These are phyloP conservation scores for Corythoichthys haematopterus DNA, from an alignment of 2,113 vertebrate species.

Conservation along the genomic window DNA sequence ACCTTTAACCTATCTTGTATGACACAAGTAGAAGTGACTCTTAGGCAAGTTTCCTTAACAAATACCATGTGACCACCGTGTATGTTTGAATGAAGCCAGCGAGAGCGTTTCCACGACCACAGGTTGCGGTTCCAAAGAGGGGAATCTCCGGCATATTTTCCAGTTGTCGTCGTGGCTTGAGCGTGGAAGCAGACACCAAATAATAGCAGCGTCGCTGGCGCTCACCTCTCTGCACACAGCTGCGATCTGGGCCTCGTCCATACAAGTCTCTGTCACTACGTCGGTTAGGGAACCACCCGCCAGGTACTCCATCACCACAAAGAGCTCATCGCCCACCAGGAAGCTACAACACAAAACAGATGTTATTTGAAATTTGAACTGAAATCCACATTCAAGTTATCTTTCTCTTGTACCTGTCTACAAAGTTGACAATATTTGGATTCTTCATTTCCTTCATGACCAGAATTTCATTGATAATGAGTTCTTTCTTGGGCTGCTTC, in stretches of 20 bases:
- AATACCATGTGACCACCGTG: neutral
- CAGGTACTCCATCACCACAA: conserved; percentile 97
- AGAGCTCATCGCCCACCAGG: conserved; percentile 93
- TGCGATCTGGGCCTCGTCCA: conserved; percentile 97
- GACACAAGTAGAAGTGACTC: neutral
- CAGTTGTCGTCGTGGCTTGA: neutral
- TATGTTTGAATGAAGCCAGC: neutral
- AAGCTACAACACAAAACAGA: conserved; percentile 70
- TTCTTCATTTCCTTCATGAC: conserved; percentile 99
- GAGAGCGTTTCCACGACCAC: neutral
- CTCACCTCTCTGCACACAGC: conserved; percentile 93
- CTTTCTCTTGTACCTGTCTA: conserved; percentile 82
- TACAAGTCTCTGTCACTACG: conserved; percentile 95
- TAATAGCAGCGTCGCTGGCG: too few relatives aligned
- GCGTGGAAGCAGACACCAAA: neutral
- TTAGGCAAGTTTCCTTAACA: neutral
- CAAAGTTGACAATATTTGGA: conserved; percentile 95
- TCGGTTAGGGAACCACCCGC: conserved; percentile 95
- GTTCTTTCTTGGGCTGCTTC: conserved; percentile 97
- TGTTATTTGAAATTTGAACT: neutral
- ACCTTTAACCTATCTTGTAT: too few relatives aligned
- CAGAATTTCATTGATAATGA: conserved; percentile 97
- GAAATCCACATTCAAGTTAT: neutral
- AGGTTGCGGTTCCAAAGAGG: neutral
- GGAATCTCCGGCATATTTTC: conserved; percentile 2